phyloP scores from a whole-genome alignment of 2,888 invertebrate species.

The Nemotelus pantherinus region DNA sequence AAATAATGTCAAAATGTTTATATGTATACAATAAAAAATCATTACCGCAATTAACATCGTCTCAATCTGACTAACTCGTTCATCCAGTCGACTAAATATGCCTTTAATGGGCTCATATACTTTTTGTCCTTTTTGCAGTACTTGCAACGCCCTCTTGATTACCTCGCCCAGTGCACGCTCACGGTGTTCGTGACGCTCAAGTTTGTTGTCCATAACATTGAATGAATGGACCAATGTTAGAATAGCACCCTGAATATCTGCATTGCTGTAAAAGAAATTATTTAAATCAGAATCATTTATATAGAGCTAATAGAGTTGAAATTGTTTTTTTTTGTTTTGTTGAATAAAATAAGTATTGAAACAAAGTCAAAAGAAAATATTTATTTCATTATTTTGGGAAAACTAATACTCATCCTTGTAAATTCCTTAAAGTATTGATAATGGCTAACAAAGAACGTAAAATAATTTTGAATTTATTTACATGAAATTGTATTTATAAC shows the following conservation, averaged over 20 bases:
- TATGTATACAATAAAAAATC: neutral
- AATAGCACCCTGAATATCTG: constrained; percentile 74
- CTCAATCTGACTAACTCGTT: constrained; percentile 79
- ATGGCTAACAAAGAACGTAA: too few species aligned
- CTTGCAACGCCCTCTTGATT: constrained; percentile 76
- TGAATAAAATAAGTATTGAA: neutral
- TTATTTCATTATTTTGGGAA: too few species aligned
- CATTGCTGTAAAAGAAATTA: constrained; percentile 55
- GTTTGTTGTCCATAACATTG: constrained; percentile 80
- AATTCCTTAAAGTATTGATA: too few species aligned
- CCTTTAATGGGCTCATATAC: constrained; percentile 76
- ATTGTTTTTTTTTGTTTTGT: neutral
- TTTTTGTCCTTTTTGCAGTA: constrained; percentile 78
- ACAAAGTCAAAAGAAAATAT: too few species aligned
- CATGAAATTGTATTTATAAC: too few species aligned
- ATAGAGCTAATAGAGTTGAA: neutral
- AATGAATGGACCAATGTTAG: constrained; percentile 83
- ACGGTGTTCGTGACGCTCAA: constrained; percentile 85
- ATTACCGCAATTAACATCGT: constrained; percentile 76
- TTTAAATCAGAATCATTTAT: neutral
- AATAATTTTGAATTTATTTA: too few species aligned
- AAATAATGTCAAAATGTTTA: constrained; percentile 2
- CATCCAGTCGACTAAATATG: constrained; percentile 76
- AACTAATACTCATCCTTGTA: neutral
- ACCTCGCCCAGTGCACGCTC: constrained; percentile 83